Percentiles rank a stretch among this genome's conserved stretches.
phyloP scores from a whole-genome alignment of 2,113 vertebrate species.

The Sturnira hondurensis region DNA sequence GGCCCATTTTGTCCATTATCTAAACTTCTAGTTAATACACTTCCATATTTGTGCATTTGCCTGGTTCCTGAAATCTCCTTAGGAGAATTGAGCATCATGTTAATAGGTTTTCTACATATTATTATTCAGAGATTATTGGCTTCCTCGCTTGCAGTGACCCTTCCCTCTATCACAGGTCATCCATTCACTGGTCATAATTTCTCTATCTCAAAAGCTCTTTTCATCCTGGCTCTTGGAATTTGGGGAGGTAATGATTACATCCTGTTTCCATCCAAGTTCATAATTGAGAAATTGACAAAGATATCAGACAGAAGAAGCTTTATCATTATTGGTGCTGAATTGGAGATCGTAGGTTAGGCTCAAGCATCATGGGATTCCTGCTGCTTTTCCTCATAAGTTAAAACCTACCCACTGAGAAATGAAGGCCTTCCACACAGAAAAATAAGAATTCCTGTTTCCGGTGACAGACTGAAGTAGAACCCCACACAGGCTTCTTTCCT shows the following conservation, averaged over 20 bases:
- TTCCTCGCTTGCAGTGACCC: background rate
- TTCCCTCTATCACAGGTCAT: background rate
- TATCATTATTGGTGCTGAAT: background rate
- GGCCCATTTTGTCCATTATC: background rate
- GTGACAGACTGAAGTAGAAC: background rate
- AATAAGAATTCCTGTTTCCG: background rate
- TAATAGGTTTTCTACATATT: background rate
- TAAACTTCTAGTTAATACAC: background rate
- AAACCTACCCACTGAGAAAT: background rate
- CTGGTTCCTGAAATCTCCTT: background rate
- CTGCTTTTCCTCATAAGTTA: background rate
- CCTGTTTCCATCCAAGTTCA: background rate
- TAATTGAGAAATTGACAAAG: background rate
- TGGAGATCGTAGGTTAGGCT: background rate
- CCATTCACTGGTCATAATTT: background rate
- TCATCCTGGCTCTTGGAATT: background rate
- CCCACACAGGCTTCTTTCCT: background rate
- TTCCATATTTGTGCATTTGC: background rate
- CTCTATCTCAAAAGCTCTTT: background rate
- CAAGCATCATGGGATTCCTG: background rate
- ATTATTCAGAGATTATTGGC: background rate
- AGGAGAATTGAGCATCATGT: background rate
- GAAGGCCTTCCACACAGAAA: background rate
- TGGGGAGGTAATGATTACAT: background rate
- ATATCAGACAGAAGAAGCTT: background rate